These are phyloP conservation scores for Ptychobarbus kaznakovi DNA, from an alignment of 2,797 vertebrate genomes.

Conservation along the genomic window DNA sequence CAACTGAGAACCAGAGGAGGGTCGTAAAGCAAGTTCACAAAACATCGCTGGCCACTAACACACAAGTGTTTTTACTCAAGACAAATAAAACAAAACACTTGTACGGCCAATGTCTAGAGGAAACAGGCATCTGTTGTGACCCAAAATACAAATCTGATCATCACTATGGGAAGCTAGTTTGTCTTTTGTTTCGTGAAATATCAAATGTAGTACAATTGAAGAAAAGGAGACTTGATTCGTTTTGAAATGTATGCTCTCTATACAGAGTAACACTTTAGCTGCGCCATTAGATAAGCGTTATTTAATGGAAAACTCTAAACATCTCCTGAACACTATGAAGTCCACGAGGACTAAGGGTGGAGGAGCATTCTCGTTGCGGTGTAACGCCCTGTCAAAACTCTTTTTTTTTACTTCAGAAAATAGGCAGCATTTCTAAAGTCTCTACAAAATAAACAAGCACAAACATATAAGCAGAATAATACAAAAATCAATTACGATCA, in stretches of 20 bases:
- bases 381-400: neutral
- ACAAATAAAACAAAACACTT: constrained; percentile 1
- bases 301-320: constrained; percentile 16
- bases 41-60: neutral
- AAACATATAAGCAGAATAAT: constrained; percentile 2
- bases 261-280: neutral
- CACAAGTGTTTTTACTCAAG: constrained; percentile 33
- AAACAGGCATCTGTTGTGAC: constrained; percentile 9
- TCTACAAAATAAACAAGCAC: neutral
- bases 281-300: neutral
- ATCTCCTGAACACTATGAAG: constrained; percentile 6
- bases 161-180: neutral
- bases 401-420: constrained; percentile 12
- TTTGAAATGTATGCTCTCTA: constrained; percentile 16
- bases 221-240: neutral
- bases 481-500: neutral
- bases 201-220: neutral
- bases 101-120: neutral
- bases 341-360: constrained; percentile 41
- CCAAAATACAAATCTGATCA: constrained; percentile 23
- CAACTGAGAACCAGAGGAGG: constrained; percentile 8
- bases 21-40: neutral
- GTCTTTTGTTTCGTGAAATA: neutral
- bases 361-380: neutral
- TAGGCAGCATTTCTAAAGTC: neutral